Evolutionary conservation across 2,797 vertebrate species (phyloP), one percentile per base, ranked within the genome.

Genomic region (Spinus pinus): DNA sequence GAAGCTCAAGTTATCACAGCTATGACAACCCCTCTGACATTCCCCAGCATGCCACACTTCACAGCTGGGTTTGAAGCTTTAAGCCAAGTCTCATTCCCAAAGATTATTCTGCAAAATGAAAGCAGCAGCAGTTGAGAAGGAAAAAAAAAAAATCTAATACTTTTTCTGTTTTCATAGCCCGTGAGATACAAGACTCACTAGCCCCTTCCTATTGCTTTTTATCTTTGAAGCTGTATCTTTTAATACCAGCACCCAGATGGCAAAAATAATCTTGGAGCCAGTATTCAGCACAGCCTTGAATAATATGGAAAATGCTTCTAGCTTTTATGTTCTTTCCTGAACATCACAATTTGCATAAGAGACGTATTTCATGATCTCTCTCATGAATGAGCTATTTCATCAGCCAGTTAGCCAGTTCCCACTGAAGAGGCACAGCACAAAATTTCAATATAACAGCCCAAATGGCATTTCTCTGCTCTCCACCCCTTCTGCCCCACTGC

Each of bases 21-120:
- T 62, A 61, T 53, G 33, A 71, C 79, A 87, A 72, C 41, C 81
- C 23, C 54, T 77, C 83, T 67, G 90, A 82, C 84, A 75, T 57
- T 69, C 50, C 65, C 73, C 16, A 3, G 87, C 61, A 51, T 0
- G 5, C 77, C 65, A 69, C 86, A 42, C 83, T 93, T 88, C 90
- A 82, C 91, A 95, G 92, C 60, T 89, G 65, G 62, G 75, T 89
- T 60, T 95, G 75, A 92, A 93, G 72, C 91, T 79, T 62, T 81
- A 92, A 88, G 84, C 65, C 84, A 92, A 85, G 69, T 65, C 72
- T 37, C 6, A 2, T 69, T 92, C 47, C 81, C 82, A 83, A 67
- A 90, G 91, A 96, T 94, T 94, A 95, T 90, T 88, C 95, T 81
- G 89, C 86, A 89, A 90, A 95, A 95, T 66, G 75, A 94, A 93